Evolutionary conservation across 1,140 invertebrate species (phyloP), one percentile per base, ranked within the genome.

Genomic region (Arion vulgaris): DNA sequence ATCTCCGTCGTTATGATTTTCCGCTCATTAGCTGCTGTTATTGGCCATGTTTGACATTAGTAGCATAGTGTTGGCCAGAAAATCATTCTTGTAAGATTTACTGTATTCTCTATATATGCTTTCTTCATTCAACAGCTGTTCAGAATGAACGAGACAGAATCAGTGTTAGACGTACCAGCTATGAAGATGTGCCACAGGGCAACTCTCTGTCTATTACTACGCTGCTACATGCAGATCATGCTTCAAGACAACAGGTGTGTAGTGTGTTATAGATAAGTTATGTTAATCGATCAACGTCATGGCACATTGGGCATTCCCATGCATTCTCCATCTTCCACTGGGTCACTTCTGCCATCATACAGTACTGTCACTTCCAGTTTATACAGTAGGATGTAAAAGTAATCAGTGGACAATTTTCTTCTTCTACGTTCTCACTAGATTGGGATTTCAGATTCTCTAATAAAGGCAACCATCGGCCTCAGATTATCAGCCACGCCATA

Each of bases 121-220:
- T 28, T 32, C 26, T 45, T n/a, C 49, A 15, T 1, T n/a, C 36
- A 4, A 28, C 84, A 97, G 98, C 98, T 62, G 98, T 99, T 2
- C 98, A 99, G 93, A 99, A 99, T 92, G 98, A 99, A 93, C 93
- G 98, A 76, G 98, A 99, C 90, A 94, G 97, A 80, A 99, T 99
- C 88, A 99, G 97, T 89, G 97, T 96, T 89, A 94, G 98, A 83
- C 93, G 97, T 88, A 96, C 96, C 1, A 98, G 96, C 87, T 98
- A 97, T 88, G 97, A 99, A 88, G 97, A 98, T 89, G 94, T 95
- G 15, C 94, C 95, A 62, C 93, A 93, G 85, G 95, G 94, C 57
- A 96, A 95, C 88, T 96, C 96, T 0, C 93, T 98, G 4, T 97
- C 97, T 0, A 96, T 98, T 0, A 94, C 95, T 74, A 96, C 96